phyloP scores from a whole-genome alignment of 2,113 vertebrate species.

The Hypanus sabinus region DNA sequence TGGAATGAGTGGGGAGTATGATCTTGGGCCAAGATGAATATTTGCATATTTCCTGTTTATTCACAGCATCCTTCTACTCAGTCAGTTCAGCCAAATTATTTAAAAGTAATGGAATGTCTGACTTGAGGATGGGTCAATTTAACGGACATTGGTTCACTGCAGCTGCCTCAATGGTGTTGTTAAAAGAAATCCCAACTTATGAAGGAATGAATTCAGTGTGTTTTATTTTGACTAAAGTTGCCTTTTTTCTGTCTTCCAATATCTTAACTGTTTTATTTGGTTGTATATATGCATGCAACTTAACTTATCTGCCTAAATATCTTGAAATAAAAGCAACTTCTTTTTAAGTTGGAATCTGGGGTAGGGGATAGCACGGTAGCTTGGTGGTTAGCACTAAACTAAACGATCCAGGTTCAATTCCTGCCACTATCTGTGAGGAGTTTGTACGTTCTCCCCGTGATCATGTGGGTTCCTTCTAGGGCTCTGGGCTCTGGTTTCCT shows the following conservation, averaged over 20 bases:
- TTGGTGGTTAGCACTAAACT: no score
- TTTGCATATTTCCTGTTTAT: conserved; percentile 25
- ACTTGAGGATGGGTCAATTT: no score
- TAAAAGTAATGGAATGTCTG: background rate
- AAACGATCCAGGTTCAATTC: no score
- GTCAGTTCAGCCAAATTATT: background rate
- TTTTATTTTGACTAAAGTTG: no score
- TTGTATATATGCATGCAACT: background rate
- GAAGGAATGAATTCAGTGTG: background rate
- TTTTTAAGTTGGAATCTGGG: background rate
- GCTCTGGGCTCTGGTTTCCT: no score
- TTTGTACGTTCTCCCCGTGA: no score
- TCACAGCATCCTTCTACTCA: background rate
- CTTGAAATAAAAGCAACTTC: background rate
- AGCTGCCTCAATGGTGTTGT: background rate
- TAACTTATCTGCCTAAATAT: background rate
- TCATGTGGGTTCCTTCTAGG: no score
- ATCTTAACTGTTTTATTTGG: background rate
- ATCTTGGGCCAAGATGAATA: background rate
- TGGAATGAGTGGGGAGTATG: background rate
- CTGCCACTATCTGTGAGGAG: no score
- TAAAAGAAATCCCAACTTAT: background rate
- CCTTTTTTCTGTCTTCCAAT: background rate
- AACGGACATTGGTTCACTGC: background rate
- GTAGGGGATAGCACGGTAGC: no score